These are phyloP conservation scores for Acanthopagrus latus DNA, from an alignment of 2,797 vertebrate species.

Conservation along the genomic window DNA sequence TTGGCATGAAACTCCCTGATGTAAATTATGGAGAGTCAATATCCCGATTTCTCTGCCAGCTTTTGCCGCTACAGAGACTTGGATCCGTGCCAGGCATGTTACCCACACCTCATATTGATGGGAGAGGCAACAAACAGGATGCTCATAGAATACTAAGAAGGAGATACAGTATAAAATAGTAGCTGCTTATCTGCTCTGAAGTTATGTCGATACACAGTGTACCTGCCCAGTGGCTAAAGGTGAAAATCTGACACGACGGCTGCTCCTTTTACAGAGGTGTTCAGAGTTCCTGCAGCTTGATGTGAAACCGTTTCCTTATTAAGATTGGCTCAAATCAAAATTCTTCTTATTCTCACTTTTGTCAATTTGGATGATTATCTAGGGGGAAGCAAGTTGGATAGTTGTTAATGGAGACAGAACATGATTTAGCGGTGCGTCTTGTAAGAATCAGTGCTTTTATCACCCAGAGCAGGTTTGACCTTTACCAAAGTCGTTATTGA, in stretches of 20 bases:
- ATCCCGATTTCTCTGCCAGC: conserved; percentile 72
- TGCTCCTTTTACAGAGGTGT: conserved; percentile 28
- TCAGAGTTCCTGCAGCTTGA: not conserved
- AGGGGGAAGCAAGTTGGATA: not conserved
- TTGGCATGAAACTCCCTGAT: conserved; percentile 72
- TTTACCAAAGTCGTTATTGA: conserved; percentile 36
- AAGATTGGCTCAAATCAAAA: not conserved
- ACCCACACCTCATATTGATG: conserved; percentile 70
- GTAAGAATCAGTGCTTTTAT: conserved; percentile 35
- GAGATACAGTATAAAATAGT: conserved; percentile 41
- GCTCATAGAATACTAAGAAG: conserved; percentile 60
- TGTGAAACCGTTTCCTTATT: not conserved
- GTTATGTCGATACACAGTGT: conserved; percentile 32
- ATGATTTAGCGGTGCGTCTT: conserved; percentile 7
- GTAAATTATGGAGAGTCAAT: conserved; percentile 81
- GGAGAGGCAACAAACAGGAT: conserved; percentile 57
- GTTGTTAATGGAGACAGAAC: conserved; percentile 1
- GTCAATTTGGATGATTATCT: not conserved
- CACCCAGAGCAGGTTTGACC: conserved; percentile 20
- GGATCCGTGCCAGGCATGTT: conserved; percentile 74
- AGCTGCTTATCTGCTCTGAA: conserved; percentile 50
- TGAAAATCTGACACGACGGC: conserved; percentile 43
- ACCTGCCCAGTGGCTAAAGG: conserved; percentile 30
- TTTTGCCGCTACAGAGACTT: conserved; percentile 62
- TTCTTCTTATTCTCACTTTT: not conserved